Evolutionary conservation across 1,140 invertebrate genomes (phyloP), one percentile per base, ranked within the genome.

Genomic region (Forficula auricularia): DNA sequence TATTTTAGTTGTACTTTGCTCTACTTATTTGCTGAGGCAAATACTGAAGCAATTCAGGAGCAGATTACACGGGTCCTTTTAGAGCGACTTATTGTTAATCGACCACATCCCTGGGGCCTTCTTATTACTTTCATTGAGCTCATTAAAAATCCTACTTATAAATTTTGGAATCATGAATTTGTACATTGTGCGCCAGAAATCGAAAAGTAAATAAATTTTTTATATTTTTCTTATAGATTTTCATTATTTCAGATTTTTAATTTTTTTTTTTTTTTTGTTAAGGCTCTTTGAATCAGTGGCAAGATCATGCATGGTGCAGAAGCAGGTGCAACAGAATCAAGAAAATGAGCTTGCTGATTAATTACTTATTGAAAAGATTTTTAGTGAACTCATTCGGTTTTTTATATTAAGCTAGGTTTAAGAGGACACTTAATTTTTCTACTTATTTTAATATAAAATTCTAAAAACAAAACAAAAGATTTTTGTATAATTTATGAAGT

Each of bases 91-190:
- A 97, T 99, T 48, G 92, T 97, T 0, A 97, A 97, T 60, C 70
- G 95, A 46, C 96, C 96, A 7, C 95, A 98, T 67, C 96, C 96
- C 1, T 99, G 96, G 96, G 96, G 96, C 19, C 65, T 99, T 8
- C 69, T 98, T 4, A 94, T 98, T 37, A 98, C 96, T 0, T 98
- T 98, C 61, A 98, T 98, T 52, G 95, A 99, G 64, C 71, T 99
- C 13, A 97, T 99, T 52, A 97, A 97, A 57, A 98, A 98, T 67
- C 88, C 87, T 9, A 80, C 77, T n/a, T 99, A 96, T 67, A 95
- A 96, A 62, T 98, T 99, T 63, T 98, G 94, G 94, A 77, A 80
- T 40, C 92, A 98, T 57, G 92, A 98, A 50, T 99, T 99, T 68
- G 94, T 98, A 0, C 86, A 92, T 58, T 98, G 94, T 66, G 92